phyloP scores from a whole-genome alignment of 2,797 vertebrate genomes.

The Lycodopsis pacificus region DNA sequence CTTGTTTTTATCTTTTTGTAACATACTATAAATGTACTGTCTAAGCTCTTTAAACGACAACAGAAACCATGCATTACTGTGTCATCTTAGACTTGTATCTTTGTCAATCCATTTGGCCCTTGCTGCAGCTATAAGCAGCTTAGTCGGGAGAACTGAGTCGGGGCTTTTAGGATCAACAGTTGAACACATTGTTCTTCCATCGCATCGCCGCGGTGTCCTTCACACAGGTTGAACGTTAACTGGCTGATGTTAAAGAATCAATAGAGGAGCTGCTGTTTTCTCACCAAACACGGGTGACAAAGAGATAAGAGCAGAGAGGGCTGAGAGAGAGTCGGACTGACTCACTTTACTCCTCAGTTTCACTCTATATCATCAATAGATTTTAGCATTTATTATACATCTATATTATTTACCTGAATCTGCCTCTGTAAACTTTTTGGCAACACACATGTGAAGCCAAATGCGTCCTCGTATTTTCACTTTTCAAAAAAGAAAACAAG shows the following conservation, averaged over 20 bases:
- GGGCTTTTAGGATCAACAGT: conserved; percentile 42
- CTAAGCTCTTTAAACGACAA: neutral
- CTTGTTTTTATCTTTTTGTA: neutral
- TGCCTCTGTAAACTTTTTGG: no score
- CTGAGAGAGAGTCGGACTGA: neutral
- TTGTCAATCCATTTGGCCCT: conserved; percentile 5
- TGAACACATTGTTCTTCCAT: conserved; percentile 27
- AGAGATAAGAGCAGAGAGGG: conserved; percentile 11
- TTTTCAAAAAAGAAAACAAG: no score
- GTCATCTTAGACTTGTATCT: neutral
- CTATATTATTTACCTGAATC: no score
- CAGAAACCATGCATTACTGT: no score
- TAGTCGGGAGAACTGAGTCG: conserved; percentile 1
- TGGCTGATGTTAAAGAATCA: neutral
- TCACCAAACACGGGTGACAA: neutral
- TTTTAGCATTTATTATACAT: neutral
- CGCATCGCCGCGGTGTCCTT: conserved; percentile 48
- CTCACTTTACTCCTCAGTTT: neutral
- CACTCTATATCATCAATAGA: neutral
- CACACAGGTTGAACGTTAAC: conserved; percentile 59
- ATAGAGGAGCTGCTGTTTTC: conserved; percentile 19
- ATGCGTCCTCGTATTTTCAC: no score
- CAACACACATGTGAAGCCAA: no score
- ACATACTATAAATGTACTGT: neutral
- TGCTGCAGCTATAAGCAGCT: conserved; percentile 43